Percentiles rank a stretch among this genome's conserved stretches.
Evolutionary conservation across 2,113 vertebrate species (phyloP).

Genomic region (Burhinus oedicnemus): DNA sequence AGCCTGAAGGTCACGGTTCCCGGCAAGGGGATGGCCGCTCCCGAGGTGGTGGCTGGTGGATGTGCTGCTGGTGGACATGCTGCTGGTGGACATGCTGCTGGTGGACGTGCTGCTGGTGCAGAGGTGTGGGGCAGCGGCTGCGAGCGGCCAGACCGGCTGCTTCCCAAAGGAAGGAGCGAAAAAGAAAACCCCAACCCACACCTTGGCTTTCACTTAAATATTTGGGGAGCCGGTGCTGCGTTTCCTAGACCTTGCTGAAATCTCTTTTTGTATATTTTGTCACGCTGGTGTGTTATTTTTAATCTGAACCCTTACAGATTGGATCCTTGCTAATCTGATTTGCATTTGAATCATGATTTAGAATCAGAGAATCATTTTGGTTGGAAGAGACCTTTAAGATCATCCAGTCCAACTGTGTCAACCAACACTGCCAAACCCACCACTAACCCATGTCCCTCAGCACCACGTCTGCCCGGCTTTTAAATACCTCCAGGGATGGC

Average conservation of each 20-base stretch:
- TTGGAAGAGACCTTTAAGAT: not conserved
- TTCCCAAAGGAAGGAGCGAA: not conserved
- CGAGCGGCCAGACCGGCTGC: not conserved
- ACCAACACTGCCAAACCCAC: not conserved
- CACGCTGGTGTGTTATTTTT: not conserved
- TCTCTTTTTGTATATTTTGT: not conserved
- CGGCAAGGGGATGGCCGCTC: no score
- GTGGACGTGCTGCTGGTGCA: no score
- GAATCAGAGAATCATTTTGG: not conserved
- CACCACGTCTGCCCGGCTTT: not conserved
- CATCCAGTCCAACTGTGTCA: not conserved
- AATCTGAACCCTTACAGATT: not conserved
- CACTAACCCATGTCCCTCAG: no score
- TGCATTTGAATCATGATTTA: not conserved
- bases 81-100: no score
- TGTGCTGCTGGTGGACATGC: not conserved
- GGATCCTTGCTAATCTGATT: not conserved
- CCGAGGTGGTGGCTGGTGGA: not conserved
- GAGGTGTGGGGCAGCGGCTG: not conserved
- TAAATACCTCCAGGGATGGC: not conserved
- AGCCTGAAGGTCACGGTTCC: accelerated
- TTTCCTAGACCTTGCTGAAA: no score
- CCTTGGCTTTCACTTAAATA: not conserved
- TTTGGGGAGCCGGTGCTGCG: not conserved
- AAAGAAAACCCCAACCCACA: no score